These are phyloP conservation scores for Platysternon megacephalum DNA, from an alignment of 2,113 vertebrate species.

Conservation along the genomic window DNA sequence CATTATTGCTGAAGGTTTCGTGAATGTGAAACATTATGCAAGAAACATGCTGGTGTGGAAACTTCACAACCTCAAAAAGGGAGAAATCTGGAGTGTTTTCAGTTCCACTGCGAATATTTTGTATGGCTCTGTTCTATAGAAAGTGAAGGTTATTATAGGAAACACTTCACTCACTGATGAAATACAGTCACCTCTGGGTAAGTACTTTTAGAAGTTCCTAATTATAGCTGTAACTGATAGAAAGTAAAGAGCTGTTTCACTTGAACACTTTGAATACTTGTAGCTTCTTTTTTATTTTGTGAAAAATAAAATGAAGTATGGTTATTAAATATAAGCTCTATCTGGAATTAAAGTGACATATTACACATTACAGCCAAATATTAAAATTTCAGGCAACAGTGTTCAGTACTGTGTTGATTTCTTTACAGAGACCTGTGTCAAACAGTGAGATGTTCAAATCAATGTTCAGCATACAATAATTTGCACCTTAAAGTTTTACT, in stretches of 20 bases:
- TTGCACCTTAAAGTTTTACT: slow-evolving; percentile 47
- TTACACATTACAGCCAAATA: slow-evolving; percentile 11
- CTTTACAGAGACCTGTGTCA: slow-evolving; percentile 37
- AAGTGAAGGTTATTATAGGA: slow-evolving; percentile 24
- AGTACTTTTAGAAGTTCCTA: slow-evolving; percentile 51
- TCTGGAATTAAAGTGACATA: slow-evolving; percentile 43
- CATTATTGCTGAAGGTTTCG: neutral
- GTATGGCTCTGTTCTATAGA: neutral
- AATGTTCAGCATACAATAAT: neutral
- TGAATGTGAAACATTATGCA: slow-evolving; percentile 1
- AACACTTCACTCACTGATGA: slow-evolving; percentile 36
- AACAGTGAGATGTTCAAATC: neutral
- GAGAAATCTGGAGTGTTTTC: neutral
- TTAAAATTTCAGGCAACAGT: slow-evolving; percentile 49
- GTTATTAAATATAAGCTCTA: slow-evolving; percentile 35
- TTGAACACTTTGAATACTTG: slow-evolving; percentile 14
- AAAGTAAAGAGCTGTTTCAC: slow-evolving; percentile 27
- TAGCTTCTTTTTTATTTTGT: slow-evolving; percentile 27
- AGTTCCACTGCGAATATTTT: neutral
- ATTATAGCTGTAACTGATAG: slow-evolving; percentile 51
- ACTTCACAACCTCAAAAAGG: neutral
- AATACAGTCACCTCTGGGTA: slow-evolving; percentile 41
- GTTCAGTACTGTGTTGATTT: slow-evolving; percentile 27
- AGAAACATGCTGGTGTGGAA: slow-evolving; percentile 17
- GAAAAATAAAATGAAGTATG: slow-evolving; percentile 54